Percentiles rank a stretch among this genome's conserved stretches.
Conservation (phyloP, 2,888 invertebrate genomes). For the Platynereis dumerilii region DNA sequence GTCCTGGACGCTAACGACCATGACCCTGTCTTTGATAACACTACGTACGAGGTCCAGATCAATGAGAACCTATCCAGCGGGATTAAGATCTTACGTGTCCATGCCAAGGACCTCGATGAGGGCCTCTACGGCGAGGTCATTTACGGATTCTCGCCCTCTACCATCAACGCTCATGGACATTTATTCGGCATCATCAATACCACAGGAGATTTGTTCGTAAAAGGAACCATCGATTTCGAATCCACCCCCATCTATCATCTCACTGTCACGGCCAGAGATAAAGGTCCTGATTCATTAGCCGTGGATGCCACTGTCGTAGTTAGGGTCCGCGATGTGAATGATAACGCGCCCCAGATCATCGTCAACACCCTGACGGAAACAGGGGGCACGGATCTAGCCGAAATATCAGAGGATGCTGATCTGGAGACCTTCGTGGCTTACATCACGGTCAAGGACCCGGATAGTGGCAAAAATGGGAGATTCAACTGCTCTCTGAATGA, state of each 20-base stretch:
- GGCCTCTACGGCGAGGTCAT: slow-evolving; percentile 36
- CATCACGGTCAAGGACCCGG: slow-evolving; percentile 82
- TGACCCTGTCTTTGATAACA: slow-evolving; percentile 32
- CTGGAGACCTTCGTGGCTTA: slow-evolving; percentile 75
- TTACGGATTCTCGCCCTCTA: slow-evolving; percentile 37
- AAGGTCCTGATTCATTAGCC: slow-evolving; percentile 31
- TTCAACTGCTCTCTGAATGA: slow-evolving; percentile 64
- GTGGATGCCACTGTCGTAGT: slow-evolving; percentile 37
- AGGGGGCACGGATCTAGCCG: slow-evolving; percentile 58
- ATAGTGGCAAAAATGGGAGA: slow-evolving; percentile 83
- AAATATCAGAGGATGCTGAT: slow-evolving; percentile 80
- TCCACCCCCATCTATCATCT: slow-evolving; percentile 22
- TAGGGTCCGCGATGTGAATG: slow-evolving; percentile 45
- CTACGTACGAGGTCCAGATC: slow-evolving; percentile 34
- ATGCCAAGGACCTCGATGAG: slow-evolving; percentile 37
- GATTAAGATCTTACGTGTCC: slow-evolving; percentile 32
- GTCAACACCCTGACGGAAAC: slow-evolving; percentile 35
- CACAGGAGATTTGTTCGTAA: slow-evolving; percentile 35
- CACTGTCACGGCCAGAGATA: slow-evolving; percentile 17
- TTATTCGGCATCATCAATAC: slow-evolving; percentile 31
- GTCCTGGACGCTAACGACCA: slow-evolving; percentile 38
- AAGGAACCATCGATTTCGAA: slow-evolving; percentile 27
- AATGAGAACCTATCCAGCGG: slow-evolving; percentile 29
- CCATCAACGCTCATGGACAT: slow-evolving; percentile 31
- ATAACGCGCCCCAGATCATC: slow-evolving; percentile 37